Evolutionary conservation across 2,888 invertebrate species (phyloP).

Genomic region (Trisateles emortualis): DNA sequence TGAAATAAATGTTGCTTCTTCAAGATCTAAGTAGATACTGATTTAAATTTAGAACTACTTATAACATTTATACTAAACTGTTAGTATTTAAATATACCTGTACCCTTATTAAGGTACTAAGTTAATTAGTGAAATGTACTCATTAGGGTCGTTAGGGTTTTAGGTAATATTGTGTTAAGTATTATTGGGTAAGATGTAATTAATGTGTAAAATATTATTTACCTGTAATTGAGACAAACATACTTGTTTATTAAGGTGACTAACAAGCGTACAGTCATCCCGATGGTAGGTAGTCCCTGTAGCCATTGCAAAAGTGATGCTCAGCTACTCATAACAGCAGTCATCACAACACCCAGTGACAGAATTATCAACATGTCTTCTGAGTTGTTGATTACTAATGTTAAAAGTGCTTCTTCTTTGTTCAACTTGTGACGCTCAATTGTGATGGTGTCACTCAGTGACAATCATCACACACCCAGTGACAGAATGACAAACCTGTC

Average conservation of each 20-base stretch:
- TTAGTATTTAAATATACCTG: conserved; percentile 8
- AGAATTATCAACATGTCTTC: conserved; percentile 7
- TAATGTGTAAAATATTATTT: too few species aligned
- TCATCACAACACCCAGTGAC: conserved; percentile 44
- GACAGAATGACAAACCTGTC: conserved; percentile 36
- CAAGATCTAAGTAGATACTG: conserved; percentile 28
- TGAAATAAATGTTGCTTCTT: background rate
- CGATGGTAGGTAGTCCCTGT: too few species aligned
- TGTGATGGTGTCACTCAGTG: background rate
- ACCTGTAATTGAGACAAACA: too few species aligned
- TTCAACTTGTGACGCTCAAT: too few species aligned
- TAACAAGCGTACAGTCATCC: too few species aligned
- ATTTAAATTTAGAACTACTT: conserved; percentile 16
- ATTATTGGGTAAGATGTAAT: background rate
- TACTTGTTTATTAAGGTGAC: too few species aligned
- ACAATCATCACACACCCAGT: conserved; percentile 27
- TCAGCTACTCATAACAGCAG: conserved; percentile 17
- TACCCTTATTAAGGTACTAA: background rate
- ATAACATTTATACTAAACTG: conserved; percentile 24
- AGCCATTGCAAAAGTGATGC: background rate
- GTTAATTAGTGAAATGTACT: background rate
- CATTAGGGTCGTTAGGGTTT: background rate
- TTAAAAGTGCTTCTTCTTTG: background rate
- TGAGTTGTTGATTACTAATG: conserved; percentile 2
- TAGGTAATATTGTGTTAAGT: background rate